Base-by-base conservation (phyloP, 2,888 invertebrate species). In the Agrilus cyanescens region DNA sequence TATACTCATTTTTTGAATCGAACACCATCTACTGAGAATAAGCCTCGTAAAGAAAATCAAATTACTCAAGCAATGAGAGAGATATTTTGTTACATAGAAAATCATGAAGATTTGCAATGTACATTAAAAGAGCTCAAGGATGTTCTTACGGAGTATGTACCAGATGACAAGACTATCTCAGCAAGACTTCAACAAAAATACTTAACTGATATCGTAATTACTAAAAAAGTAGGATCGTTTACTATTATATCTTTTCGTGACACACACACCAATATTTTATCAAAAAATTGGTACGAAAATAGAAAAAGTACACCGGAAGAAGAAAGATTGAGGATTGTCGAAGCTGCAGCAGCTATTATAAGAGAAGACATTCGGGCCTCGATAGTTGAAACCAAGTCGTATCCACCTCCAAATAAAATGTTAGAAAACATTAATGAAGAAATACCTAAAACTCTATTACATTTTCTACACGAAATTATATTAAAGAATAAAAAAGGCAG, bases 31-130 rank as follows among this genome's bases (percentile, higher is more conserved):
- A 40, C 56, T 41, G 47, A 51, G 53, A 51, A 53, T 37, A 59
- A 50, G 32, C 47, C 46, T 52, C 54, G 59, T 46, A 50, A 58
- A 59, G 55, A 60, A 56, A 47, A 59, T 57, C 54, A 58, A 57
- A 59, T 61, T 43, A 56, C 56, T 45, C 42, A 56, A 59, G 58
- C 62, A 52, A 61, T 63, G 60, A 44, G 50, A 43, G 55, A 60
- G 52, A 56, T 62, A 57, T 62, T 58, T 53, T 39, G 32, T 53
- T 62, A 60, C 46, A 52, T 46, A 45, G 51, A 43, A 42, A 40
- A 45, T 44, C 12, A 42, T 45, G 40, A 53, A 40, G 59, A 60
- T 56, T 60, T 55, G 41, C 59, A 60, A 57, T 62, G 60, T 50
- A 58, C 59, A 39, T 47, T 61, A 40, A 53, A 54, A 52, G 60